phyloP scores from a whole-genome alignment of 2,797 vertebrate genomes.

The Rhinella marina region DNA sequence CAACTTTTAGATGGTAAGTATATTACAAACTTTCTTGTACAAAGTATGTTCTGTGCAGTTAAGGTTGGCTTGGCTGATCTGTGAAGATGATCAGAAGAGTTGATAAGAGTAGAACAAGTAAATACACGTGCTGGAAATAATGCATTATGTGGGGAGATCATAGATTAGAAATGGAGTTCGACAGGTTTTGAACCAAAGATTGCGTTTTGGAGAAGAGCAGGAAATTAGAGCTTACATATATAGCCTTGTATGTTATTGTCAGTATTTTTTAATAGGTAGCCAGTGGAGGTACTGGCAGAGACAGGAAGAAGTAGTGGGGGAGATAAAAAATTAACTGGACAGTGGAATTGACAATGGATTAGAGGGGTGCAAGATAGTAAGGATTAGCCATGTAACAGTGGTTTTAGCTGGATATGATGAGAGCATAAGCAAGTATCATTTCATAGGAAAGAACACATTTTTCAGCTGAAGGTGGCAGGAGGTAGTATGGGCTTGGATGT shows the following conservation, averaged over 20 bases:
- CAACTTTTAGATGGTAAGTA: too few species aligned
- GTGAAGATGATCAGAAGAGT: too few species aligned
- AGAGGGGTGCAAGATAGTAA: too few species aligned
- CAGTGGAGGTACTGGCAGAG: not conserved
- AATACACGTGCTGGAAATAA: not conserved
- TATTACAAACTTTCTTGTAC: too few species aligned
- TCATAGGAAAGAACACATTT: not conserved
- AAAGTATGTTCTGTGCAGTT: too few species aligned
- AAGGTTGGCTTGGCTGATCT: too few species aligned
- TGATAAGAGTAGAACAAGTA: too few species aligned
- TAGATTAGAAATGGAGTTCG: not conserved
- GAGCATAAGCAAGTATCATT: not conserved
- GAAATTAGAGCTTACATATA: too few species aligned
- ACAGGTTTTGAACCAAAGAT: not conserved
- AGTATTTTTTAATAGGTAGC: not conserved
- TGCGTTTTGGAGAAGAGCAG: too few species aligned
- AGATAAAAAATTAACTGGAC: not conserved
- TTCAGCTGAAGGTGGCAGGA: not conserved
- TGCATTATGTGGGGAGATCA: not conserved
- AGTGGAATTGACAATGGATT: not conserved
- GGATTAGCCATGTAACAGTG: too few species aligned
- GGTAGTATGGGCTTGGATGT: not conserved
- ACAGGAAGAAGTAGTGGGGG: too few species aligned
- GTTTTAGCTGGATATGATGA: not conserved
- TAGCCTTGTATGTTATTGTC: too few species aligned